phyloP scores from a whole-genome alignment of 1,140 invertebrate species.

The Odontomachus brunneus region DNA sequence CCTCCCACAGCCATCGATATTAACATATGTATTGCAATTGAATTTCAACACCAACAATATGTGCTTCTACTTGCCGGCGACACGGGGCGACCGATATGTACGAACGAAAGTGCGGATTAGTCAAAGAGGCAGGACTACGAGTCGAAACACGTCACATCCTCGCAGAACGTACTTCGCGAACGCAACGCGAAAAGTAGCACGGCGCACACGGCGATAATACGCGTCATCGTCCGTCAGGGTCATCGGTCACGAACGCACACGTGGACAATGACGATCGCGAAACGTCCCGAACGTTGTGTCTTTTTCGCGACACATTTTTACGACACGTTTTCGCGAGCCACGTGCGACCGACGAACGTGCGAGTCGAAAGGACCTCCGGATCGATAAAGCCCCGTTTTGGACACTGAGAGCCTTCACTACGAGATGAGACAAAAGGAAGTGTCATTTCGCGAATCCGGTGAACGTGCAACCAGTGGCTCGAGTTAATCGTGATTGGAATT shows the following conservation, averaged over 20 bases:
- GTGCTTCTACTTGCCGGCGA: not conserved
- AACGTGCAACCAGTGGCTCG: not conserved
- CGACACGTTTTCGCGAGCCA: too few species aligned
- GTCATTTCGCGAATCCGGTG: not conserved
- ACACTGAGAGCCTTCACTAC: not conserved
- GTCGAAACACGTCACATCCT: not conserved
- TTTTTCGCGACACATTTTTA: not conserved
- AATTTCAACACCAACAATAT: not conserved
- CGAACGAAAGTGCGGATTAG: not conserved
- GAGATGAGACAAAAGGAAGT: not conserved
- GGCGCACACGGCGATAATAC: not conserved
- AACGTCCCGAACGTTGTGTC: slow-evolving; percentile 11
- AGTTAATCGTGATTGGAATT: not conserved
- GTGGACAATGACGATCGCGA: not conserved
- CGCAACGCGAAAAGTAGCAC: not conserved
- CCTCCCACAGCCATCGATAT: too few species aligned
- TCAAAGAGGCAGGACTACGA: slow-evolving; percentile 20
- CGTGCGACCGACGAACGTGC: not conserved
- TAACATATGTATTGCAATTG: slow-evolving; percentile 1
- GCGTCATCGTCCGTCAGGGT: not conserved
- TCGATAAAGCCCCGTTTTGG: not conserved
- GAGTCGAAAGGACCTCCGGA: not conserved
- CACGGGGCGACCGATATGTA: not conserved
- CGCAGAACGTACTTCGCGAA: slow-evolving; percentile 13
- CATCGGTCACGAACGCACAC: slow-evolving; percentile 1